Evolutionary conservation across 1,140 invertebrate species (phyloP).

Genomic region (Helicoverpa armigera): DNA sequence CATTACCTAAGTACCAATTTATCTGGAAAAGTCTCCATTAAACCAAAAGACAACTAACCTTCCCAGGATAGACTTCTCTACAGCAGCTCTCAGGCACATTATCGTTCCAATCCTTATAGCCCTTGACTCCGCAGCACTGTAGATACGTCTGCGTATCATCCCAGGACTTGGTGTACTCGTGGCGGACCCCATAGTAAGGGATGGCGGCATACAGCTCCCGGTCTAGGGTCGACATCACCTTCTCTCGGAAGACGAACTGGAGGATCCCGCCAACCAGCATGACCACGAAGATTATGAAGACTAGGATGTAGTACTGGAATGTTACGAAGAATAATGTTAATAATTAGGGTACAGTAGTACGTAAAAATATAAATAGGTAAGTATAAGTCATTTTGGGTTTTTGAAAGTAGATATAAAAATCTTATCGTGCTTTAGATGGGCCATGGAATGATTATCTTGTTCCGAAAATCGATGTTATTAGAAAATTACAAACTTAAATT

Average conservation of each 20-base stretch:
- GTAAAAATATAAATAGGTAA: no score
- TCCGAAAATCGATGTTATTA: no score
- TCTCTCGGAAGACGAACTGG: constrained; percentile 94
- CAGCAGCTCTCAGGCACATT: constrained; percentile 93
- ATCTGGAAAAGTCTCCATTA: no score
- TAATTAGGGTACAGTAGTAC: background rate
- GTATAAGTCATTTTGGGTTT: no score
- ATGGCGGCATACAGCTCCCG: constrained; percentile 93
- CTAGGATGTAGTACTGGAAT: constrained; percentile 94
- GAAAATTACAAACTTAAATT: no score
- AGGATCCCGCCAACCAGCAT: constrained; percentile 96
- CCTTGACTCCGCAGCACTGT: constrained; percentile 93
- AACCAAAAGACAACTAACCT: constrained; percentile 81
- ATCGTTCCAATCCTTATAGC: constrained; percentile 91
- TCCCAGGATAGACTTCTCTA: constrained; percentile 88
- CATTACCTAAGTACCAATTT: no score
- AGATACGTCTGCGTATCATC: constrained; percentile 93
- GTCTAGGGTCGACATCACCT: constrained; percentile 90
- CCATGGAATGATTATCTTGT: no score
- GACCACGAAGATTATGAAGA: constrained; percentile 94
- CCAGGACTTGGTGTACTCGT: constrained; percentile 92
- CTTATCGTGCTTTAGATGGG: no score
- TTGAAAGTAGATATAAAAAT: no score
- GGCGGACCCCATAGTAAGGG: constrained; percentile 89
- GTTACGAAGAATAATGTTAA: constrained; percentile 40